Conservation (phyloP, 2,888 invertebrate species). For the Galeruca laticollis region DNA sequence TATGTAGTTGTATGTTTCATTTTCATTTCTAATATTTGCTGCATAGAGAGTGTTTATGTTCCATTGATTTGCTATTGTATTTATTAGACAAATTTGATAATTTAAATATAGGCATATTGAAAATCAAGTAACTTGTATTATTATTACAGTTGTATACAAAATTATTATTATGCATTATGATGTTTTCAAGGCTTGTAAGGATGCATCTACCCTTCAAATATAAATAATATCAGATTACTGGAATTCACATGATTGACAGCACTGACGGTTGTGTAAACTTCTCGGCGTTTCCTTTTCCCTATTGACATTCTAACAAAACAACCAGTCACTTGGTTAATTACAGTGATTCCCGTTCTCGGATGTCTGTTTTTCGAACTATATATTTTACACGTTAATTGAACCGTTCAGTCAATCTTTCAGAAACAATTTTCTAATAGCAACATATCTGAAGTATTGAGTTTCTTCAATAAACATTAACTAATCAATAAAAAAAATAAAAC, state of each 20-base stretch:
- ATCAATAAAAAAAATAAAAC: not conserved
- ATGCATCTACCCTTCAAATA: constrained; percentile 12
- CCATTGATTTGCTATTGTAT: no score
- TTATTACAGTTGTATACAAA: not conserved
- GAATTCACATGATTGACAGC: constrained; percentile 23
- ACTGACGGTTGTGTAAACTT: constrained; percentile 29
- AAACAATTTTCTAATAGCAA: not conserved
- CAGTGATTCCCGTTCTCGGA: constrained; percentile 21
- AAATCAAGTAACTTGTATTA: no score
- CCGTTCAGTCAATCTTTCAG: not conserved
- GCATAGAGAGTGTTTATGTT: no score
- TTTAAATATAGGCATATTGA: no score
- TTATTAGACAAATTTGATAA: no score
- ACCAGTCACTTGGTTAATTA: constrained; percentile 29
- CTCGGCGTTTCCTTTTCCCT: constrained; percentile 28
- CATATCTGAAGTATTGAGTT: not conserved
- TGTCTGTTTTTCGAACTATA: constrained; percentile 14
- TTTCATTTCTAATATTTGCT: no score
- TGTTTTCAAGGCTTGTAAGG: constrained; percentile 1
- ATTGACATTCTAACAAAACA: constrained; percentile 36
- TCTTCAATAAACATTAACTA: not conserved
- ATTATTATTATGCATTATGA: not conserved
- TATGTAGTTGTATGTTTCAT: no score
- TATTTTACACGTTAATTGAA: not conserved
- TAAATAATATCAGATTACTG: constrained; percentile 14